phyloP scores from a whole-genome alignment of 2,888 invertebrate species.

The Pachycephus smyrnensis region DNA sequence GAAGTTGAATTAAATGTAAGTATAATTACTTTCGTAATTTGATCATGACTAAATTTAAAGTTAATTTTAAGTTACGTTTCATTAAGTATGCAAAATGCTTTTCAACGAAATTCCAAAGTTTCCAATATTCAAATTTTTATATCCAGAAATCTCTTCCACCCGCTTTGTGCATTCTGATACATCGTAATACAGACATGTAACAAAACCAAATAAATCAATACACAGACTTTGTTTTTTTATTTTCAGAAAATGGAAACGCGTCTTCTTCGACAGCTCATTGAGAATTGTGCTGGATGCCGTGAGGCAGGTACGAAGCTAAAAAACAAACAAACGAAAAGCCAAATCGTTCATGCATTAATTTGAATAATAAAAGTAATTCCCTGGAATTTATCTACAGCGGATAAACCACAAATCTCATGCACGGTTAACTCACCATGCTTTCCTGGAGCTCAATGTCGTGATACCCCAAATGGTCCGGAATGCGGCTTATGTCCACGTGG shows the following conservation, averaged over 20 bases:
- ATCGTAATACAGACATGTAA: neutral
- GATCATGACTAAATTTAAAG: neutral
- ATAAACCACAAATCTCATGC: conserved; percentile 43
- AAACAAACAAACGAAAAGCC: neutral
- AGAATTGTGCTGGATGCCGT: conserved; percentile 81
- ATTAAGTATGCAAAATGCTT: neutral
- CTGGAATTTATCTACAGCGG: neutral
- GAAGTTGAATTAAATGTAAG: conserved; percentile 73
- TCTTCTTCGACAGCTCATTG: conserved; percentile 77
- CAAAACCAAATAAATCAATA: neutral
- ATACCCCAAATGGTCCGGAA: conserved; percentile 76
- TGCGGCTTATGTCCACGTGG: conserved; percentile 84
- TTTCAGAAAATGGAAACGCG: conserved; percentile 74
- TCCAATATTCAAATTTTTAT: neutral
- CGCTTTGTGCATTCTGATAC: neutral
- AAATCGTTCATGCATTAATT: neutral
- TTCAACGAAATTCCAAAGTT: neutral
- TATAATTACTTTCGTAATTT: conserved; percentile 6
- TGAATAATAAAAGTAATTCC: neutral
- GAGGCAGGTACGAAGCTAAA: conserved; percentile 24
- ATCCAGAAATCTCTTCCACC: neutral
- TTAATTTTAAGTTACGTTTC: neutral
- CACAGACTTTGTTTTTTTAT: conserved; percentile 20
- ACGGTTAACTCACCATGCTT: conserved; percentile 56
- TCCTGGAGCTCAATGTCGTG: conserved; percentile 77